Percentiles rank a stretch among this genome's conserved stretches.
phyloP scores from a whole-genome alignment of 2,113 vertebrate species.

The Spizaetus ornatus region DNA sequence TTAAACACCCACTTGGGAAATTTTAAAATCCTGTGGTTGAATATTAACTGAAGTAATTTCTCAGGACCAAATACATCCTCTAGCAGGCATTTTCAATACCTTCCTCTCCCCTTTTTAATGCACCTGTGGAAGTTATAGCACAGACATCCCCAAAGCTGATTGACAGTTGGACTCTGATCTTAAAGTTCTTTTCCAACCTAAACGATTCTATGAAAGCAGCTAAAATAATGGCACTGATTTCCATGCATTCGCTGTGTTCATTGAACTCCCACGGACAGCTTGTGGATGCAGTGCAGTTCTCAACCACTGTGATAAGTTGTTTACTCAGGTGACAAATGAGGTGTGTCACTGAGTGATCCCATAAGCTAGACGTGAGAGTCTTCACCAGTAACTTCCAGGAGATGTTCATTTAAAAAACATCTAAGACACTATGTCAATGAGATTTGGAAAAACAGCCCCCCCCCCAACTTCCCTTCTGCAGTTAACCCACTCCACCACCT shows the following conservation, averaged over 20 bases:
- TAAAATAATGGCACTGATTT: rapidly evolving
- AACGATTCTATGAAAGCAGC: background rate
- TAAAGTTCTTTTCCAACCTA: too few relatives aligned
- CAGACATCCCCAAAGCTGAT: too few relatives aligned
- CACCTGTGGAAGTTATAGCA: rapidly evolving
- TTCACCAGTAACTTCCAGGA: rapidly evolving
- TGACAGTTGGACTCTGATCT: too few relatives aligned
- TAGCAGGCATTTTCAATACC: rapidly evolving
- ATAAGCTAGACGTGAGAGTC: rapidly evolving
- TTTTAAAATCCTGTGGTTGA: background rate
- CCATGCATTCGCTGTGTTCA: rapidly evolving
- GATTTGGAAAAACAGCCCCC: rapidly evolving
- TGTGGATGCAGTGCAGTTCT: rapidly evolving
- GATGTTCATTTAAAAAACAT: rapidly evolving
- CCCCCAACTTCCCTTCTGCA: background rate
- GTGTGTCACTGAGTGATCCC: rapidly evolving
- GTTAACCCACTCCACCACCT: background rate
- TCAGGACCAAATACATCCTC: background rate
- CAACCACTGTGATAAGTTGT: rapidly evolving
- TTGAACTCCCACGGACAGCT: rapidly evolving
- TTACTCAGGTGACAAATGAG: background rate
- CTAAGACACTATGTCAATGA: rapidly evolving
- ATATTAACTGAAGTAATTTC: background rate
- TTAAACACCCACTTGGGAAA: background rate
- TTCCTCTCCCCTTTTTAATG: too few relatives aligned